phyloP scores from a whole-genome alignment of 2,797 vertebrate species.

The Simalia tracyae region DNA sequence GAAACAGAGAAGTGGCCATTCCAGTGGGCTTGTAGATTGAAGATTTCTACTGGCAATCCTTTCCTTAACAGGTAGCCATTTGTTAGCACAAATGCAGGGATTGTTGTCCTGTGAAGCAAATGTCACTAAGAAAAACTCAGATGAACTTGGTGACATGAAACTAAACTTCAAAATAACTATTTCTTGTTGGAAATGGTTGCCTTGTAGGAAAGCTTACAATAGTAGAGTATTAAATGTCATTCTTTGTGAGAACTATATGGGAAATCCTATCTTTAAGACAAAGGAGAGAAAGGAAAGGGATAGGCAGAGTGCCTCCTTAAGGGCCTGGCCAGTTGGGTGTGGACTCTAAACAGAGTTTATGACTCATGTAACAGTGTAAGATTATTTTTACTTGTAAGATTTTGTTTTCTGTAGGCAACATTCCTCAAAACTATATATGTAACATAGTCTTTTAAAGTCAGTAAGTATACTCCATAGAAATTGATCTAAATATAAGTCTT shows the following conservation, averaged over 20 bases:
- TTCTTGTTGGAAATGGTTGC: not conserved
- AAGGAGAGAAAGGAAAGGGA: slow-evolving; percentile 16
- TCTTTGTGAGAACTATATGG: not conserved
- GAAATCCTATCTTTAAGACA: slow-evolving; percentile 41
- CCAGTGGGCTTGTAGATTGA: not conserved
- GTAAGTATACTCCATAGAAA: not conserved
- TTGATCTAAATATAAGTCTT: not conserved
- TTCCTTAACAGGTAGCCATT: not conserved
- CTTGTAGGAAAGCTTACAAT: slow-evolving; percentile 7
- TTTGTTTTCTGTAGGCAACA: not conserved
- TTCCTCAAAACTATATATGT: not conserved
- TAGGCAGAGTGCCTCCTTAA: slow-evolving; percentile 6
- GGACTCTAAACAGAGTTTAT: not conserved
- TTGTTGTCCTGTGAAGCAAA: not conserved
- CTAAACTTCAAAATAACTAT: slow-evolving; percentile 32
- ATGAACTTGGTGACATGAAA: slow-evolving; percentile 28
- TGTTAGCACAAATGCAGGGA: not conserved
- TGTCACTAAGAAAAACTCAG: slow-evolving; percentile 17
- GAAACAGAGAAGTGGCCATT: not conserved
- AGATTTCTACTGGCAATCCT: not conserved
- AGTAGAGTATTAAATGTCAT: slow-evolving; percentile 24
- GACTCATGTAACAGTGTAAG: not conserved
- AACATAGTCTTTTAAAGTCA: not conserved
- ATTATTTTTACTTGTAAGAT: not conserved
- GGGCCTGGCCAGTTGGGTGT: not conserved